Evolutionary conservation across 2,113 vertebrate genomes (phyloP), one percentile per base, ranked within the genome.

Genomic region (Albula glossodonta): DNA sequence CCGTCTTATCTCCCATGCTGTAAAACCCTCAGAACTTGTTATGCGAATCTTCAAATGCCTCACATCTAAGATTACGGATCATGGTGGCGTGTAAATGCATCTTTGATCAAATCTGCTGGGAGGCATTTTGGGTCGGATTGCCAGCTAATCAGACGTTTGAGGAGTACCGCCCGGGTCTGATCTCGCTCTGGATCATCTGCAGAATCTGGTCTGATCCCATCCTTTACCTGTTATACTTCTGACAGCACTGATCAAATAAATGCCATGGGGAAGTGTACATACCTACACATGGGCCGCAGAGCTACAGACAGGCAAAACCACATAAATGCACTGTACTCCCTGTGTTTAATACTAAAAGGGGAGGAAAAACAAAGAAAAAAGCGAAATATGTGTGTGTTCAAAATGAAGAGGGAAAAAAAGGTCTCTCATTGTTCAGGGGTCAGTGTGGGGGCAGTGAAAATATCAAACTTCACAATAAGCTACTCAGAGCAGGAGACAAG

Each of bases 201-300:
- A 31, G 70, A 31, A 5, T 10, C 48, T 4, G 25, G 78, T 13
- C 78, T 51, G 41, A 80, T 80, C 78, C 31, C 1, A 2, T 31
- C 78, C 66, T 87, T 87, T 87, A 89, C 25, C 70, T 2, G n/a
- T n/a, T 87, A 85, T 86, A 50, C 77, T 84, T 85, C 87, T 83
- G 84, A 86, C 84, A 78, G 80, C 17, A 83, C 63, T 83, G 81
- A 88, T 89, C 89, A 89, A 88, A 89, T 86, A 88, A 88, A 88
- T 80, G 82, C 87, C 86, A 13, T 49, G 10, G 77, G 77, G 60
- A 84, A 80, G 52, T n/a, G 41, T 41, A 78, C 48, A 82, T 50
- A 78, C 84, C 83, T 85, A 10, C 22, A 25, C 80, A 9, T 81
- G 51, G 25, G 50, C 49, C 5, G 10, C n/a, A 7, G 2, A 74